phyloP scores from a whole-genome alignment of 2,113 vertebrate species.

The Catharus minimus region DNA sequence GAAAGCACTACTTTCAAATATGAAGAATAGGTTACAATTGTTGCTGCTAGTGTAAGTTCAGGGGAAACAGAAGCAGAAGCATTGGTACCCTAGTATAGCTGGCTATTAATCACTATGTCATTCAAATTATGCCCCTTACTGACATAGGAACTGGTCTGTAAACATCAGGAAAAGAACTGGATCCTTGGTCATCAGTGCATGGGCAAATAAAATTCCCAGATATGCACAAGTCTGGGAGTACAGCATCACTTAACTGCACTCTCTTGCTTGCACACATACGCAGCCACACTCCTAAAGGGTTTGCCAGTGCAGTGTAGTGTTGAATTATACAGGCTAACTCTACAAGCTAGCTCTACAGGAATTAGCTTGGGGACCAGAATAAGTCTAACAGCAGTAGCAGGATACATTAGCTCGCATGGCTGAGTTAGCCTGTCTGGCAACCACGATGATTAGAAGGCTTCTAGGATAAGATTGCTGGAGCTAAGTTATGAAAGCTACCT shows the following conservation, averaged over 20 bases:
- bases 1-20: background rate
- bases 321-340: conserved; percentile 34
- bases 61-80: background rate
- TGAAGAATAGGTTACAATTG: background rate
- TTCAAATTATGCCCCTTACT: conserved; percentile 7
- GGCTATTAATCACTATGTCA: background rate
- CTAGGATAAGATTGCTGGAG: background rate
- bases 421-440: conserved; percentile 18
- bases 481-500: background rate
- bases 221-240: background rate
- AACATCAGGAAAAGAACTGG: background rate
- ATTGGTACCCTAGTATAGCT: background rate
- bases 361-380: conserved; percentile 27
- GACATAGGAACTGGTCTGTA: background rate
- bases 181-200: background rate
- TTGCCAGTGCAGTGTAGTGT: conserved; percentile 8
- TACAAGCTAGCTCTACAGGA: background rate
- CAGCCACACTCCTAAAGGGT: background rate
- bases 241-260: background rate
- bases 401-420: background rate
- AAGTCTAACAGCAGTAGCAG: conserved; percentile 9
- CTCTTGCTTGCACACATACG: background rate
- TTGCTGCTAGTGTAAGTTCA: background rate
- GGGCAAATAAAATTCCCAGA: background rate
- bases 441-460: background rate